Evolutionary conservation across 1,140 invertebrate genomes (phyloP), one percentile per base, ranked within the genome.

Genomic region (Drosophila obscura): DNA sequence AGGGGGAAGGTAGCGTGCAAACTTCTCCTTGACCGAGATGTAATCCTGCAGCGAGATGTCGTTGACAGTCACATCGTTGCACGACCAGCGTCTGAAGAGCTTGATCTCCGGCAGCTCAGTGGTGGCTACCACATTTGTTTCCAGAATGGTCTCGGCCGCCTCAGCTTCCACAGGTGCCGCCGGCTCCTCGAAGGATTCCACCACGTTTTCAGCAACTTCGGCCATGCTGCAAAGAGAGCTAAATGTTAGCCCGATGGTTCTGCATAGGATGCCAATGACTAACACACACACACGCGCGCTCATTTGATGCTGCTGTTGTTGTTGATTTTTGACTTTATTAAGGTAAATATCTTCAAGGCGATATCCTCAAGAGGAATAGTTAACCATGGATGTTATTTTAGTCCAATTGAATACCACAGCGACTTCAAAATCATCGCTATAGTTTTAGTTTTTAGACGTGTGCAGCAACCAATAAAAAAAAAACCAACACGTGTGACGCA

Each of bases 31-130:
- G 0, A 98, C 98, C 11, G 98, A 97, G 91, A 99, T 99, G 92
- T 99, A 99, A 94, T 99, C 99, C 96, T 97, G 92, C 57, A 94
- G 94, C 41, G 98, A 98, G 95, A 99, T 99, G 92, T 99, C 99
- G 62, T 95, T 96, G 46, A 99, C 98, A 92, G 99, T 97, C 0
- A 99, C 98, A 94, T 99, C 99, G 91, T 99, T 98, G 89, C 98
- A 98, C 72, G 96, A 98, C 99, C 99, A 99, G 92, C 98, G 95
- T 50, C 97, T 97, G 92, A 99, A 99, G 26, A 99, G 94, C 93
- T 99, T 99, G 73, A 99, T 98, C 93, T 99, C 98, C 44, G 96
- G 96, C 59, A 97, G 92, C 91, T 97, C 96, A 4, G 96, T 95
- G 41, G 95, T 93, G 68, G 94, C 93, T 13, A 94, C 93, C 69